Conservation (phyloP, 2,888 invertebrate genomes). For the Encarsia formosa region DNA sequence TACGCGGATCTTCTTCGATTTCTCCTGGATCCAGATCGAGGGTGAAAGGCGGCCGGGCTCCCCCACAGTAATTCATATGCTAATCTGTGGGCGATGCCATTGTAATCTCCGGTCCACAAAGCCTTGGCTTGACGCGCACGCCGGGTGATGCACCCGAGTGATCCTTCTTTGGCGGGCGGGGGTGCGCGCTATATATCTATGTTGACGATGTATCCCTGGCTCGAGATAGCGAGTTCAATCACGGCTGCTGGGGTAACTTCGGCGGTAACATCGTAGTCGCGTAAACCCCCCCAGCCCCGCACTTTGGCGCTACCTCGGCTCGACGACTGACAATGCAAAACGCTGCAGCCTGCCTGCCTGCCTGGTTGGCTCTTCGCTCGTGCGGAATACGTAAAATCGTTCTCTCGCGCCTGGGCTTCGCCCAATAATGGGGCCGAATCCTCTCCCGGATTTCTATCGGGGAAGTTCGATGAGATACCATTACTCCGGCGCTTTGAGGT, state of each 20-base stretch:
- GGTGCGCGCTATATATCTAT: slow-evolving; percentile 27
- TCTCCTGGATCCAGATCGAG: no score
- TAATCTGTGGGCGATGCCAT: slow-evolving; percentile 51
- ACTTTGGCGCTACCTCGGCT: not conserved
- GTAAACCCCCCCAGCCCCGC: no score
- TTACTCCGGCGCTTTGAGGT: no score
- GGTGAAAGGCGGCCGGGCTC: not conserved
- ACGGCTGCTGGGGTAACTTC: not conserved
- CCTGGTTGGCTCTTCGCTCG: not conserved
- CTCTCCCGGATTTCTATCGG: not conserved
- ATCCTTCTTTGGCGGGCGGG: slow-evolving; percentile 28
- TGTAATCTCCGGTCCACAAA: slow-evolving; percentile 52
- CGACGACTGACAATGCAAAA: not conserved
- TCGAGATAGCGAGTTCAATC: not conserved
- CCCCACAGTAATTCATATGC: slow-evolving; percentile 51
- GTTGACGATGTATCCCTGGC: not conserved
- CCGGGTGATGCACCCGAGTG: slow-evolving; percentile 40
- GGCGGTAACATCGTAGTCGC: no score
- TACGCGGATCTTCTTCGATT: no score
- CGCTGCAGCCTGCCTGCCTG: not conserved
- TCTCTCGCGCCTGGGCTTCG: no score
- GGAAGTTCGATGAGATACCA: not conserved
- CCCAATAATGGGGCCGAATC: slow-evolving; percentile 4
- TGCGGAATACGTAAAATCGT: slow-evolving; percentile 18
- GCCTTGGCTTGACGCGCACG: slow-evolving; percentile 47